phyloP scores from a whole-genome alignment of 1,140 invertebrate genomes.

The Colletes latitarsis region DNA sequence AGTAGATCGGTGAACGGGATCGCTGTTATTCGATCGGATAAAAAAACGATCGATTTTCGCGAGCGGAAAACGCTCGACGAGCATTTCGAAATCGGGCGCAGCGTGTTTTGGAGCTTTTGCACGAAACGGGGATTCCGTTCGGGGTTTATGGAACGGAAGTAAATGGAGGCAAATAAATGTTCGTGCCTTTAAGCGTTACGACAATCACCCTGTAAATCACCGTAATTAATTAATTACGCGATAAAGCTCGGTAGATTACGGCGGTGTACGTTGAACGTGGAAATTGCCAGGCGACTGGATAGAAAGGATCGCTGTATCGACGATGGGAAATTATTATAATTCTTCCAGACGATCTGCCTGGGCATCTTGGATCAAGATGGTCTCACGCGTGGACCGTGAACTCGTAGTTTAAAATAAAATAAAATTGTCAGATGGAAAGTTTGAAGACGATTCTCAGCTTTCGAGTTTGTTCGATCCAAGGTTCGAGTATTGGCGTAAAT shows the following conservation, averaged over 20 bases:
- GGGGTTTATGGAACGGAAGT: conserved; percentile 56
- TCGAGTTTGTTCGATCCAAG: too few relatives aligned
- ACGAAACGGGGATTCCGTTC: conserved; percentile 21
- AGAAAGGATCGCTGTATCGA: not conserved
- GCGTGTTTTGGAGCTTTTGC: conserved; percentile 4
- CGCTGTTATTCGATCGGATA: too few relatives aligned
- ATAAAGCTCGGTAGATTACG: conserved; percentile 32
- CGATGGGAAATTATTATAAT: not conserved
- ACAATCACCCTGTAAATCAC: conserved; percentile 42
- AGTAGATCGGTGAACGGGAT: too few relatives aligned
- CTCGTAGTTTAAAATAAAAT: too few relatives aligned
- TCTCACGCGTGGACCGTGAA: not conserved
- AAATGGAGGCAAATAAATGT: conserved; percentile 44
- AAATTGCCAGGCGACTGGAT: not conserved
- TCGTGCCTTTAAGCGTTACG: conserved; percentile 49
- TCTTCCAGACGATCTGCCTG: too few relatives aligned
- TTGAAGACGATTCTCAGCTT: too few relatives aligned
- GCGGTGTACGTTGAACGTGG: conserved; percentile 2
- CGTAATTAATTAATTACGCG: conserved; percentile 46
- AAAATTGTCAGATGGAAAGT: too few relatives aligned
- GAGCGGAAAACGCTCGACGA: too few relatives aligned
- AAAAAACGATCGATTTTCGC: too few relatives aligned
- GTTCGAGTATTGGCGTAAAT: conserved; percentile 38
- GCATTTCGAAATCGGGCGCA: too few relatives aligned
- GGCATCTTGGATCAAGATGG: too few relatives aligned